These are phyloP conservation scores for Flexamia atlantica DNA, from an alignment of 2,888 invertebrate species.

Conservation along the genomic window DNA sequence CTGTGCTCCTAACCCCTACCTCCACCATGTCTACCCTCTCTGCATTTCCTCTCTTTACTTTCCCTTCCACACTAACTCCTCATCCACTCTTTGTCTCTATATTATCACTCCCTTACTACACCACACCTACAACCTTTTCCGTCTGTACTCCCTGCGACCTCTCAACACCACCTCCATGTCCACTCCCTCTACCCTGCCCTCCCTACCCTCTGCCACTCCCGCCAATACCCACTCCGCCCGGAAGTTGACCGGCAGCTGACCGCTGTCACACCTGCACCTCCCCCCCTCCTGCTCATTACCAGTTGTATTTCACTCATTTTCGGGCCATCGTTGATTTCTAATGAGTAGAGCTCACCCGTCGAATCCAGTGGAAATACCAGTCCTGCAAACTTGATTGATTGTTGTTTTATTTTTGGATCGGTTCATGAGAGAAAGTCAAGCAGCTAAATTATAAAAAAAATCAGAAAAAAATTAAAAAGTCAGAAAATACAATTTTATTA, in stretches of 20 bases:
- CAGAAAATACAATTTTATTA: too few species aligned
- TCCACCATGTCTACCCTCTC: too few species aligned
- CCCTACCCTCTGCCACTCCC: background rate
- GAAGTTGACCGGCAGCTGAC: slow-evolving; percentile 12
- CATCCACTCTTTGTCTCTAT: too few species aligned
- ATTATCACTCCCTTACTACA: too few species aligned
- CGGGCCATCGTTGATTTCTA: slow-evolving; percentile 53
- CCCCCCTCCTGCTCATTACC: slow-evolving; percentile 43
- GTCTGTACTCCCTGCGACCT: background rate
- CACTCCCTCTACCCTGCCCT: background rate
- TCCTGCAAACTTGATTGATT: slow-evolving; percentile 5
- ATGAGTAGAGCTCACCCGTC: slow-evolving; percentile 28
- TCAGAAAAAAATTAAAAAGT: too few species aligned
- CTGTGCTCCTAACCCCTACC: background rate
- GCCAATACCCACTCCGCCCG: background rate
- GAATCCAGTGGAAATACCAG: slow-evolving; percentile 32
- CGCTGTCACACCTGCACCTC: slow-evolving; percentile 25
- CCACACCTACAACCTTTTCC: too few species aligned
- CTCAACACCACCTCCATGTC: background rate
- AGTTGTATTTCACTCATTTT: slow-evolving; percentile 51
- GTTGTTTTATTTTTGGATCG: background rate
- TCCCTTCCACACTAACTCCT: too few species aligned
- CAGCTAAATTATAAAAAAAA: too few species aligned
- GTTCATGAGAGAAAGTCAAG: too few species aligned
- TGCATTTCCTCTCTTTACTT: too few species aligned